Percentiles rank a stretch among this genome's conserved stretches.
These are phyloP conservation scores for Intellagama lesueurii DNA, from an alignment of 2,797 vertebrate genomes.

Conservation along the genomic window DNA sequence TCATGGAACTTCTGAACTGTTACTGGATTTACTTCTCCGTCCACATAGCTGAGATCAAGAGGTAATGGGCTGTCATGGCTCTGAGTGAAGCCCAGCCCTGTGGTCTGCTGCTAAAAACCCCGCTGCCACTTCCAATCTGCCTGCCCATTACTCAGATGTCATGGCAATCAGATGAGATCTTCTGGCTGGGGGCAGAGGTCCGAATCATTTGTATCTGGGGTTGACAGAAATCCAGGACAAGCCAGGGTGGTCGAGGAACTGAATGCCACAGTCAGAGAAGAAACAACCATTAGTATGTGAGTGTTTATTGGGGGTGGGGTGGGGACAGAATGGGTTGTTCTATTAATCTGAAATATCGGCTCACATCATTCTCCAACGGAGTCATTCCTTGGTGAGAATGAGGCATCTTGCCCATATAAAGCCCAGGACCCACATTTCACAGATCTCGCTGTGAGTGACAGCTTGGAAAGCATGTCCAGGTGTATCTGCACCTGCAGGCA, in stretches of 20 bases:
- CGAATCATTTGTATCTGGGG: neutral
- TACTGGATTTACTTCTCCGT: neutral
- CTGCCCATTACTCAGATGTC: conserved; percentile 36
- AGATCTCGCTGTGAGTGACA: neutral
- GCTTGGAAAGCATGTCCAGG: neutral
- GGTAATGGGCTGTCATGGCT: conserved; percentile 1
- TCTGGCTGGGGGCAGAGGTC: neutral
- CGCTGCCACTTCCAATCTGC: conserved; percentile 34
- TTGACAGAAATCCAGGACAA: conserved; percentile 6
- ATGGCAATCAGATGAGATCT: conserved; percentile 32
- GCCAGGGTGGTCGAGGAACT: neutral
- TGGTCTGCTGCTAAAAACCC: conserved; percentile 5
- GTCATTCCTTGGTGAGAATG: neutral
- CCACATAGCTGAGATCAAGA: neutral
- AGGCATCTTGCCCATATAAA: neutral
- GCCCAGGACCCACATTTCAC: neutral
- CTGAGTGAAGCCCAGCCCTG: neutral
- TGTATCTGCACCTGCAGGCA: no score
- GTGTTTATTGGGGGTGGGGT: no score
- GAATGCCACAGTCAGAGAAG: neutral
- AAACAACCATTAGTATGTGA: no score
- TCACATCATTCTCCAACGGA: neutral
- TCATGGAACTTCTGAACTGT: no score
- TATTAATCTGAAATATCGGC: neutral
- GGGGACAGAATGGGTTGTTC: neutral